Conservation (phyloP, 92 coral and sea anemone genomes). For the Palythoa grandiflora region DNA sequence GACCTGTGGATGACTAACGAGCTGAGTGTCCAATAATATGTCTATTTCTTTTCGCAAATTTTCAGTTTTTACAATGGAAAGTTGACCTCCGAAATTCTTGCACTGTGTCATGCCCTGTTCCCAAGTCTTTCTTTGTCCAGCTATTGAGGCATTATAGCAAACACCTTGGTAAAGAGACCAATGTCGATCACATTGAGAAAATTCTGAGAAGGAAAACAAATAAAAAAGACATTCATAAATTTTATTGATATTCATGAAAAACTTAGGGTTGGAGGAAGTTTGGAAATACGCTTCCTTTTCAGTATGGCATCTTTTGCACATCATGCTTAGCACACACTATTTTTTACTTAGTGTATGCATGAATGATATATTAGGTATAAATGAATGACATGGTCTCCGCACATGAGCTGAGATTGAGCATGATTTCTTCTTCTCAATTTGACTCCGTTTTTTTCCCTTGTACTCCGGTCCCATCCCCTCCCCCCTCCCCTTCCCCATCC, state of each 20-base stretch:
- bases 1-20: constrained; percentile 1
- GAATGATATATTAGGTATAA: too few relatives aligned
- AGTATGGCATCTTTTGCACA: too few relatives aligned
- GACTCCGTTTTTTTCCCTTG: too few relatives aligned
- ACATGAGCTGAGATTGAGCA: too few relatives aligned
- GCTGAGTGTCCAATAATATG: constrained; percentile 29
- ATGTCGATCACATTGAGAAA: neutral
- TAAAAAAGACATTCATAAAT: neutral
- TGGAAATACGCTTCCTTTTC: too few relatives aligned
- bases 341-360: too few relatives aligned
- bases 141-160: constrained; percentile 30
- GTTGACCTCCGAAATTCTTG: constrained; percentile 22
- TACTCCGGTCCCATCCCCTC: too few relatives aligned
- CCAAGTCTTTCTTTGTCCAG: constrained; percentile 32
- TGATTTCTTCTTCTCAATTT: too few relatives aligned
- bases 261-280: neutral
- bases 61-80: constrained; percentile 67
- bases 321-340: too few relatives aligned
- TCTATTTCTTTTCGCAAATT: constrained; percentile 26
- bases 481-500: too few relatives aligned
- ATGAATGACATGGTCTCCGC: too few relatives aligned
- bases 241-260: neutral
- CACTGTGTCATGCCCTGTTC: constrained; percentile 14
- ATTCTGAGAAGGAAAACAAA: neutral
- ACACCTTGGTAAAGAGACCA: constrained; percentile 18